Base-by-base conservation (phyloP, 23 tunicate species). In the Pegea sp. region DNA sequence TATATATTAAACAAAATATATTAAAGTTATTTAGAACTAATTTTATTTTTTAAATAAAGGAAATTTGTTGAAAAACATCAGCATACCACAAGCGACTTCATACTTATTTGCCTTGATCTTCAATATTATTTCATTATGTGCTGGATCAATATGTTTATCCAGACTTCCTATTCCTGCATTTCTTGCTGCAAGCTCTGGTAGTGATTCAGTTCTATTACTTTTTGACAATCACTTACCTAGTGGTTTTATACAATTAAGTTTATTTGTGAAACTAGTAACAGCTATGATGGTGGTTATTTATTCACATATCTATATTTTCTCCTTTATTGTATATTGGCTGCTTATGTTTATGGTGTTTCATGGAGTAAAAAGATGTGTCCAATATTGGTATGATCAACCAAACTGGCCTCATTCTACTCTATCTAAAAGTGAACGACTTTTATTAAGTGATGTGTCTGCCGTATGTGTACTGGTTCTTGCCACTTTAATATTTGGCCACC, bases 81-180 rank as follows among this genome's bases (percentile, higher is more conserved):
- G 62, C 22, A 3, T 84, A 5, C 54, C 87, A 13, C 78, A 84
- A 3, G 51, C 74, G 4, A 18, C 58, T 5, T 72, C 84, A 25
- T 84, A 76, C 78, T 31, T 61, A 22, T 86, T 86, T 26, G 86
- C 95, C n/a, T 73, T 84, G 95, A 28, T 84, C 0, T 42, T 84
- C 2, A 69, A 84, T 53, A 72, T 73, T 23, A 76, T 70, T 16
- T 64, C 90, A 21, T 64, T 84, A 28, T 74, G 50, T 42, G 68
- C 74, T 44, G 95, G 95, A 7, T 84, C 95, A 0, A 84, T 60
- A 18, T 77, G 84, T 11, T 51, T 84, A 5, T 48, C 76, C 22
- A 63, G 54, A 31, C 51, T 68, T 24, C 61, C 95, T 22, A 53
- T 84, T 51, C 84, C 95, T 21, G 67, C 65, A 26, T 84, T 84